These are phyloP conservation scores for Lithobius niger DNA, from an alignment of 1,140 invertebrate genomes.

Conservation along the genomic window DNA sequence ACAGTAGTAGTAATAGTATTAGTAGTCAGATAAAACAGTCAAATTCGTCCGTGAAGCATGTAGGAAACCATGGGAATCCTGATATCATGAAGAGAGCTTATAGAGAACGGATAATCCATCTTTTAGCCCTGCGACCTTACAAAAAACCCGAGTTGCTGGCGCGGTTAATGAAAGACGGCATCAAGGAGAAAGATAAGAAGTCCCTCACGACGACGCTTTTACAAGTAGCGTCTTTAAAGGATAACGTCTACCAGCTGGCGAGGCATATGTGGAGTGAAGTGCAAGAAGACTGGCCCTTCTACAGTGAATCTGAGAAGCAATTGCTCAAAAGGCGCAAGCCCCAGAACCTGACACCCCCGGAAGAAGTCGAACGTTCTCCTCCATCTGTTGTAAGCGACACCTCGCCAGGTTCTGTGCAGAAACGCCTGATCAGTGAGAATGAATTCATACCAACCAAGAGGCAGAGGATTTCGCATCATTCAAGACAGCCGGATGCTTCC, in stretches of 20 bases:
- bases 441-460: constrained; percentile 49
- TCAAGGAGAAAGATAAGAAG: constrained; percentile 65
- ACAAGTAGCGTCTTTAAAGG: constrained; percentile 60
- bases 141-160: constrained; percentile 80
- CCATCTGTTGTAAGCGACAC: no score
- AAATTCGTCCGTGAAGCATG: no score
- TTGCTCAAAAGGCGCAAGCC: constrained; percentile 76
- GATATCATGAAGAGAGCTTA: constrained; percentile 53
- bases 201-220: constrained; percentile 56
- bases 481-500: constrained; percentile 10
- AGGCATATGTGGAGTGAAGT: constrained; percentile 82
- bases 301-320: constrained; percentile 71
- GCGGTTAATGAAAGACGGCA: constrained; percentile 66
- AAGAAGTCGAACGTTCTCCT: constrained; percentile 41
- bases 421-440: constrained; percentile 1
- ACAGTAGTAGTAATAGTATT: constrained; percentile 17
- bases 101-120: constrained; percentile 81
- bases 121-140: constrained; percentile 76
- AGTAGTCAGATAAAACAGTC: no score
- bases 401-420: constrained; percentile 23
- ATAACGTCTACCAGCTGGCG: constrained; percentile 74
- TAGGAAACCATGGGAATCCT: constrained; percentile 33
- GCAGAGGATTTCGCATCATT: constrained; percentile 63
- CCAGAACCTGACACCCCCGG: constrained; percentile 70
- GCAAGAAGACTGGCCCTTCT: constrained; percentile 85